Base-by-base conservation (phyloP, 1,140 invertebrate genomes). In the Orussus abietinus region DNA sequence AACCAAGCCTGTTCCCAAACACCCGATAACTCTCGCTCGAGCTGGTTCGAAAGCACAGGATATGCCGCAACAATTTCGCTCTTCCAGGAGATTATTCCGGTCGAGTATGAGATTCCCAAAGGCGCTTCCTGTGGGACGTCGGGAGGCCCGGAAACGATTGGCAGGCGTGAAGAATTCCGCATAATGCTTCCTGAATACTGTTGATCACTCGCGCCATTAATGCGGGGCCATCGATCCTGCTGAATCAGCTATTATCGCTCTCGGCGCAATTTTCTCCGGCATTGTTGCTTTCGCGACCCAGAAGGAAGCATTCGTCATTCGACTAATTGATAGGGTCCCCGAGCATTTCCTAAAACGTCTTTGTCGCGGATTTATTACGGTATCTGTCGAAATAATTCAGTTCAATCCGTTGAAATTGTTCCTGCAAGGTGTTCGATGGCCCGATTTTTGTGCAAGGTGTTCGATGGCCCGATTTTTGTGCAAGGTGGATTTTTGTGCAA, bases 151-250 rank as follows among this genome's bases (percentile, higher is more conserved):
- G 22, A 5, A 35, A 30, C 53, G 62, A 67, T 64, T 67, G 64
- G 53, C 64, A 66, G 63, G 58, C 66, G 62, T 69, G 62, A 60
- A 65, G 45, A 63, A 69, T 67, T 49, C 45, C 43, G 51, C 46
- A 67, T 60, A 69, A 69, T 64, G 53, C 49, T 51, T 49, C 48
- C 45, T 43, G 47, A 55, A 59, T 62, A 61, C 54, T 55, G 53
- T 55, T 59, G 54, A 63, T 64, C 59, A 51, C 51, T 51, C 51
- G 52, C 55, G 46, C 49, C 53, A 55, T 61, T 67, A 64, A 66
- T 61, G 54, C 52, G 36, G 21, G 43, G 26, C 31, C 31, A 46
- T 33, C 17, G 38, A 53, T 46, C 28, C 38, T 49, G 55, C 55
- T 57, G 49, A 58, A 50, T 52, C 49, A 46, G 41, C 38, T 35